Base-by-base conservation (phyloP, 2,797 vertebrate genomes). In the Semaprochilodus insignis region DNA sequence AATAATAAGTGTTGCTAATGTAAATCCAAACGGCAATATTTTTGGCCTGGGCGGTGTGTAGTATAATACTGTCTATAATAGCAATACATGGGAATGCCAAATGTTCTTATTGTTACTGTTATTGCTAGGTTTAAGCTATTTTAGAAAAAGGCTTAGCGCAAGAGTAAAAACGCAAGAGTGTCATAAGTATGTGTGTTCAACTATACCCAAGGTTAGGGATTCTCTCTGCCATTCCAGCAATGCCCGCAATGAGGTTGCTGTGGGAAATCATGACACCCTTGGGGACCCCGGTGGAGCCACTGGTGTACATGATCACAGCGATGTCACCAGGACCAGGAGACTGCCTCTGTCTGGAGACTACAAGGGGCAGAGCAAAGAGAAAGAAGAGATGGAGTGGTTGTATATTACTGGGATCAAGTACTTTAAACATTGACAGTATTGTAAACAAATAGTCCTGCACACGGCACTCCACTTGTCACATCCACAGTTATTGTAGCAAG, bases 231-330 rank as follows among this genome's bases (percentile, higher is more conserved):
- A 98, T 97, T 72, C 98, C 98, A 0, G 97, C 95, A 90, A 97
- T 95, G 40, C 96, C 95, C 52, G 98, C 96, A 40, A 99, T 94
- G 65, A 99, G 91, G 91, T 99, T 99, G 88, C 95, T 95, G 23
- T 99, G 98, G 52, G 97, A 98, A 91, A 99, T 97, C 96, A 99
- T 96, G 87, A 98, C 97, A 10, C 97, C 97, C 89, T 99, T 99
- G 1, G 97, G 97, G 34, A 96, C 63, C 57, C 97, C 97, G 0
- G 97, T 99, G 85, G 97, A 98, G 1, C 98, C 97, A 27, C 97
- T 99, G 52, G 97, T 99, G 87, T 98, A 99, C 98, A 99, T 99
- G 92, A 99, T 97, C 80, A 99, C 97, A 0, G 98, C 98, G 0
- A 97, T 94, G 87, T 99, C 98, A 0, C 94, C 94, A 11, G 97